Evolutionary conservation across 1,140 invertebrate genomes (phyloP).

Genomic region (Metopolophium dirhodum): DNA sequence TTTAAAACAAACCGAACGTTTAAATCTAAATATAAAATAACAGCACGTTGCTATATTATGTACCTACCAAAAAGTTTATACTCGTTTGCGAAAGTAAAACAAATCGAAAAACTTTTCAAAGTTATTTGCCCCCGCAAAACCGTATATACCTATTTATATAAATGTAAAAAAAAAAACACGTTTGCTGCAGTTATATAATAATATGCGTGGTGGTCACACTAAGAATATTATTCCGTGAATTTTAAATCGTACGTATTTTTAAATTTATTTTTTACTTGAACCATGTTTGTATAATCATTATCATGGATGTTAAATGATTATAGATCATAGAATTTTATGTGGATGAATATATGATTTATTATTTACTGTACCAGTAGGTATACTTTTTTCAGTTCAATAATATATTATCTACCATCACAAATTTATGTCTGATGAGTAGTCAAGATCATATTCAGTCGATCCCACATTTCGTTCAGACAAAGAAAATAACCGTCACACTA

Average conservation of each 20-base stretch:
- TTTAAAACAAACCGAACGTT: background rate
- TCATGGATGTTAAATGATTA: background rate
- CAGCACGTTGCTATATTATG: background rate
- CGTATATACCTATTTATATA: background rate
- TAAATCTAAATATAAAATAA: background rate
- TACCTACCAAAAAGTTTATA: background rate
- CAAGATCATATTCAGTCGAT: background rate
- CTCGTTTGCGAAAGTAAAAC: background rate
- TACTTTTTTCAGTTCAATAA: background rate
- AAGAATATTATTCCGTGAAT: background rate
- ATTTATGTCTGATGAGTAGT: background rate
- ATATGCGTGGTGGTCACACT: background rate
- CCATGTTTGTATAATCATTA: background rate
- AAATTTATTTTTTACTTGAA: too few relatives aligned
- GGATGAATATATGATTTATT: background rate
- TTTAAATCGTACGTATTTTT: background rate
- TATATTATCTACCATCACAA: background rate
- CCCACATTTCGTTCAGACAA: too few relatives aligned
- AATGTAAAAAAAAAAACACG: background rate
- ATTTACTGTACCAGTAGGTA: background rate
- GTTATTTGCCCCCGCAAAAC: background rate
- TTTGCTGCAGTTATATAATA: background rate
- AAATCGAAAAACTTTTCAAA: constrained; percentile 40
- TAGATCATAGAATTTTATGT: background rate
- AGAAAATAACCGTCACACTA: too few relatives aligned